Conservation (phyloP, 2,113 vertebrate species). For the Carettochelys insculpta region DNA sequence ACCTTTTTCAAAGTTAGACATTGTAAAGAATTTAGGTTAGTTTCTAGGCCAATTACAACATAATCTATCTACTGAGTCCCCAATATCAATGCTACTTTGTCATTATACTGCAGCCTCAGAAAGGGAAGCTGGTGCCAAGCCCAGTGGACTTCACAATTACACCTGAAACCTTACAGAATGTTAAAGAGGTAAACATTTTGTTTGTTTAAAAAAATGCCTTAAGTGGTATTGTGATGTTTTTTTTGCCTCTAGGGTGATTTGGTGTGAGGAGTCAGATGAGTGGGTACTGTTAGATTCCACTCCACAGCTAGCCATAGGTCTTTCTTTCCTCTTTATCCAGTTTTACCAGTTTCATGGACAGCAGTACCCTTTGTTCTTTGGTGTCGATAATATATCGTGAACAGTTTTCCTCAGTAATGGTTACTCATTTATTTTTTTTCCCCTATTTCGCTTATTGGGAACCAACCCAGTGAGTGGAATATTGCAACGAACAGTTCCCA, state of each 20-base stretch:
- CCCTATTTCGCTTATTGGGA: background rate
- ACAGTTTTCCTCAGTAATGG: background rate
- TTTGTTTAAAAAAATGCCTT: background rate
- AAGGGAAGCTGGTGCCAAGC: conserved; percentile 83
- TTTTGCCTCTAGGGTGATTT: background rate
- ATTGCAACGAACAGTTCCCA: background rate
- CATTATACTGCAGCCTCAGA: conserved; percentile 84
- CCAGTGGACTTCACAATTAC: conserved; percentile 95
- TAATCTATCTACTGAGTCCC: background rate
- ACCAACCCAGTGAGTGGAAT: background rate
- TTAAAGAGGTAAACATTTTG: conserved; percentile 82
- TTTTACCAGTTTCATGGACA: background rate
- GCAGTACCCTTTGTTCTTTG: background rate
- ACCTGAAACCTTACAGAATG: conserved; percentile 93
- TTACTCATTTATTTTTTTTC: background rate
- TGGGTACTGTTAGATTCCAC: background rate
- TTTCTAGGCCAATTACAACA: background rate
- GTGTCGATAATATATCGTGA: background rate
- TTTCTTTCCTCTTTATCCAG: background rate
- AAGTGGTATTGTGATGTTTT: background rate
- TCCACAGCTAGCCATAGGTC: background rate
- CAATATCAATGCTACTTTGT: background rate
- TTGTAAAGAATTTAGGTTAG: background rate
- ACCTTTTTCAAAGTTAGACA: background rate
- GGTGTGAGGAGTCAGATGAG: background rate